Evolutionary conservation across 1,140 invertebrate species (phyloP).

Genomic region (Drosophila miranda): DNA sequence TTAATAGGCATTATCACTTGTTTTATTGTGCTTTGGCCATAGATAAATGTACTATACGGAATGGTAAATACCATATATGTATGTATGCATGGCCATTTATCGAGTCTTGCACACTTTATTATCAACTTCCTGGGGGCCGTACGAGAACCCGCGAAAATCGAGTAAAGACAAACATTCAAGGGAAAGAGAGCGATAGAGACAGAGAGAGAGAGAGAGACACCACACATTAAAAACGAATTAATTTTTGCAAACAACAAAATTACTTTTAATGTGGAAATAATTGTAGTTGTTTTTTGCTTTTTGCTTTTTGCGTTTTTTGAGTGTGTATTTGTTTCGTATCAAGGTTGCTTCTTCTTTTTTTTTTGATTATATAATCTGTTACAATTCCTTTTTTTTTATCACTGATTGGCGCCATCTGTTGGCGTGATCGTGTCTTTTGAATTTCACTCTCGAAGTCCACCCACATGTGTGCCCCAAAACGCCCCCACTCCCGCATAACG

Average conservation of each 20-base stretch:
- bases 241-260: constrained; percentile 33
- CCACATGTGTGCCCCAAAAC: too few relatives aligned
- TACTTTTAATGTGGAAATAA: constrained; percentile 42
- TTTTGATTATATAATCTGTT: constrained; percentile 28
- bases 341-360: constrained; percentile 21
- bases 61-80: constrained; percentile 2
- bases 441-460: too few relatives aligned
- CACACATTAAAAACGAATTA: constrained; percentile 34
- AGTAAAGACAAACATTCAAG: constrained; percentile 15
- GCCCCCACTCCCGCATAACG: too few relatives aligned
- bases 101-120: constrained; percentile 21
- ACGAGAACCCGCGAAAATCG: constrained; percentile 2
- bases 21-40: too few relatives aligned
- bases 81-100: constrained; percentile 23
- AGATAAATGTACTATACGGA: not conserved
- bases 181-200: not conserved
- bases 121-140: constrained; percentile 32
- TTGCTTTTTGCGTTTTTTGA: constrained; percentile 5
- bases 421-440: too few relatives aligned
- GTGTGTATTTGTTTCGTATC: not conserved
- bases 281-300: constrained; percentile 3
- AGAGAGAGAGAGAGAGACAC: not conserved
- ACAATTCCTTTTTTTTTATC: not conserved
- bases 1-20: too few relatives aligned
- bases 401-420: too few relatives aligned